A percentile compares a stretch with the other conserved stretches of the same genome.
Evolutionary conservation across 2,113 vertebrate genomes (phyloP).

Genomic region (Lipotes vexillifer): DNA sequence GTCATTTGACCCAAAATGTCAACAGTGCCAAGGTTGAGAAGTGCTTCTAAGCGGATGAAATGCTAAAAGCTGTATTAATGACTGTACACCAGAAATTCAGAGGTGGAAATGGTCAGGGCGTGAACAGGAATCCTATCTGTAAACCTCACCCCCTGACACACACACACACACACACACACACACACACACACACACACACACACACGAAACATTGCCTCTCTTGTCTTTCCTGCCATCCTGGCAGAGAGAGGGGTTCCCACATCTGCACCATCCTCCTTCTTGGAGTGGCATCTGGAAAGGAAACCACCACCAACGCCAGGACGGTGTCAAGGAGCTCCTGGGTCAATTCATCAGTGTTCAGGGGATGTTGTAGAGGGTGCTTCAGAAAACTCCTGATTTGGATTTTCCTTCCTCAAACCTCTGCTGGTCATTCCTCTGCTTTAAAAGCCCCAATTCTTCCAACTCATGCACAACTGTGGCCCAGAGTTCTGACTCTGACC

Average conservation of each 20-base stretch:
- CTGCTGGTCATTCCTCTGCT: background rate
- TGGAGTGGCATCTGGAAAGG: background rate
- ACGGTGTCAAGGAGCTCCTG: background rate
- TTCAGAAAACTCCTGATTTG: background rate
- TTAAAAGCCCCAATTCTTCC: background rate
- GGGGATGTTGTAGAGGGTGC: fast-evolving
- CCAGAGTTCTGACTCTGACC: too few species aligned
- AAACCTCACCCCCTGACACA: background rate
- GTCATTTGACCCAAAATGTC: background rate
- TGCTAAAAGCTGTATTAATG: too few species aligned
- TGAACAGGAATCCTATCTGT: background rate
- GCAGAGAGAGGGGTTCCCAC: background rate
- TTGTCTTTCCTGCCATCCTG: background rate
- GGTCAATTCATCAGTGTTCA: too few species aligned
- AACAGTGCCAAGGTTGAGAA: fast-evolving
- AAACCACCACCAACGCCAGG: too few species aligned
- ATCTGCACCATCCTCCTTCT: background rate
- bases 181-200: background rate
- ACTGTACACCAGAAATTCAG: background rate
- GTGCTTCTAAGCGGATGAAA: background rate
- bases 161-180: too few species aligned
- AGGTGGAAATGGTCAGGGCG: background rate
- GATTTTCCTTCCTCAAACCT: background rate
- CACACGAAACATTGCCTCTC: fast-evolving
- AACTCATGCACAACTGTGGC: too few species aligned